Conservation (phyloP, 1,140 invertebrate genomes). For the Oscheius sp. region DNA sequence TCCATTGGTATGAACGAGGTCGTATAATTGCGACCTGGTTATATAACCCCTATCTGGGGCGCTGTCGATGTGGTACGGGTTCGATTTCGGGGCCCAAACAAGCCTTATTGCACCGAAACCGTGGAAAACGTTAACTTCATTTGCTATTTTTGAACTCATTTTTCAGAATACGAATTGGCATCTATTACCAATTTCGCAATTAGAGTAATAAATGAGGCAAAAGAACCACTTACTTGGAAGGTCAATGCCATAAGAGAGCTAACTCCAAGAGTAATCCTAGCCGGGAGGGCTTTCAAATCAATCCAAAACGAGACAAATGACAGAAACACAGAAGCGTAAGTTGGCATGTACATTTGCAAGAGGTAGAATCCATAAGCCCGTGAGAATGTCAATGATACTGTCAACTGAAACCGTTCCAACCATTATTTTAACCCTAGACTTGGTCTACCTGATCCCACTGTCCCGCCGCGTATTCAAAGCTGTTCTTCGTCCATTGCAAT, state of each 20-base stretch:
- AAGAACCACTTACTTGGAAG: conserved; percentile 39
- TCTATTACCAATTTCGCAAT: too few relatives aligned
- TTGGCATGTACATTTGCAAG: conserved; percentile 65
- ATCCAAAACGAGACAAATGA: conserved; percentile 67
- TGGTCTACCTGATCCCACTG: conserved; percentile 47
- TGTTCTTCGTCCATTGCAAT: conserved; percentile 56
- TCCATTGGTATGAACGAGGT: too few relatives aligned
- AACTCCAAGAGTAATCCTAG: conserved; percentile 64
- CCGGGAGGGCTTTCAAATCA: conserved; percentile 64
- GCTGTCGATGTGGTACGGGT: too few relatives aligned
- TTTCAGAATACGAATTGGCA: too few relatives aligned
- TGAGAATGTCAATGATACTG: conserved; percentile 63
- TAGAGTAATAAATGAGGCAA: neutral
- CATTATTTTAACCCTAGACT: neutral
- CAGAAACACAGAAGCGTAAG: conserved; percentile 63
- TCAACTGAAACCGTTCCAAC: conserved; percentile 46
- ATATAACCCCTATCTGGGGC: too few relatives aligned
- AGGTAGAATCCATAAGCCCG: conserved; percentile 64
- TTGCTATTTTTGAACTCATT: too few relatives aligned
- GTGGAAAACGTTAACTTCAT: too few relatives aligned
- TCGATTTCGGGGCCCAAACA: too few relatives aligned
- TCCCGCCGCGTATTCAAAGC: conserved; percentile 57
- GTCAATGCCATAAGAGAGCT: conserved; percentile 50
- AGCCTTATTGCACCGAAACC: too few relatives aligned
- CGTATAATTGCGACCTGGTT: too few relatives aligned